phyloP scores from a whole-genome alignment of 1,140 invertebrate species.

The Goniozus legneri region DNA sequence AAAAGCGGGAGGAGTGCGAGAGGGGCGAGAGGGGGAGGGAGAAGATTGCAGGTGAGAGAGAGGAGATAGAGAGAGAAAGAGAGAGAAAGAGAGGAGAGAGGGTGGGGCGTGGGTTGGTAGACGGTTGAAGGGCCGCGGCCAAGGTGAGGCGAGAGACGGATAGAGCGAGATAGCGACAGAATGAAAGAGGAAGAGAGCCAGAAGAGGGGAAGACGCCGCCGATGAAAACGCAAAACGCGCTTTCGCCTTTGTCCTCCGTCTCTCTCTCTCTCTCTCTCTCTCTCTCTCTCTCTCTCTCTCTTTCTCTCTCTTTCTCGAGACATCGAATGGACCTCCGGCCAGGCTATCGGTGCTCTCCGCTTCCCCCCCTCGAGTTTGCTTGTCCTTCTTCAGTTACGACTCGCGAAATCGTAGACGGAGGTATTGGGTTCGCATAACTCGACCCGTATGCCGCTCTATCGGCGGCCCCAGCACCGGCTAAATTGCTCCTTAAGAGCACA shows the following conservation, averaged over 20 bases:
- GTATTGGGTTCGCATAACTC: no score
- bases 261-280: constrained; percentile 10
- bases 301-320: constrained; percentile 15
- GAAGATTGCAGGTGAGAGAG: constrained; percentile 4
- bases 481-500: no score
- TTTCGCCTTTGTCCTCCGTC: constrained; percentile 30
- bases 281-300: constrained; percentile 10
- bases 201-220: constrained; percentile 5
- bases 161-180: constrained; percentile 7
- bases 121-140: constrained; percentile 49
- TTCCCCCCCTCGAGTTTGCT: no score
- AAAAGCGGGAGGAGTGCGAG: constrained; percentile 5
- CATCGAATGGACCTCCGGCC: no score
- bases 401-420: no score
- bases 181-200: constrained; percentile 9
- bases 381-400: no score
- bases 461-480: no score
- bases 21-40: background rate
- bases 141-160: constrained; percentile 39
- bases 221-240: constrained; percentile 23
- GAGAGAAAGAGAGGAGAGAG: constrained; percentile 25
- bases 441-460: no score
- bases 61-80: constrained; percentile 13
- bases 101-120: constrained; percentile 44
- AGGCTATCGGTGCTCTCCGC: no score